Evolutionary conservation across 2,888 invertebrate genomes (phyloP).

Genomic region (Biston stratarius): DNA sequence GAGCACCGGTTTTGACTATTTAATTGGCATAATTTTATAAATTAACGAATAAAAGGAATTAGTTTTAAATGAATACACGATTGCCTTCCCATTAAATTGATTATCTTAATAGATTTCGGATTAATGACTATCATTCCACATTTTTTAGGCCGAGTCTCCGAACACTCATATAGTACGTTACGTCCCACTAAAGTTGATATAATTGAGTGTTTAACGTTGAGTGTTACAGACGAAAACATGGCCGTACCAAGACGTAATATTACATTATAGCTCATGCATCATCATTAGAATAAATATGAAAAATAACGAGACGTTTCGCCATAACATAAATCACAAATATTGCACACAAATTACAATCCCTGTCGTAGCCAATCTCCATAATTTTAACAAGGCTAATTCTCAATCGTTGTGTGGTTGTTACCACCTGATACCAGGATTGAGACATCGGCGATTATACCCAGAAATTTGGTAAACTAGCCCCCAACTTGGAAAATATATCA

Average conservation of each 20-base stretch:
- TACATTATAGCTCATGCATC: conserved; percentile 2
- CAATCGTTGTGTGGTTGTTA: conserved; percentile 40
- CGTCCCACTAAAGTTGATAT: conserved; percentile 18
- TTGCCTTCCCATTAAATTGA: conserved; percentile 25
- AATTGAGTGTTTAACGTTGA: conserved; percentile 18
- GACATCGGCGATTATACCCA: conserved; percentile 39
- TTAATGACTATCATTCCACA: conserved; percentile 31
- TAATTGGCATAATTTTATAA: conserved; percentile 38
- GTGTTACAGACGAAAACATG: neutral
- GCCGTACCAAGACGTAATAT: conserved; percentile 11
- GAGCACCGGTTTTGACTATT: conserved; percentile 25
- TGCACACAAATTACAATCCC: conserved; percentile 31
- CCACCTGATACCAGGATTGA: conserved; percentile 46
- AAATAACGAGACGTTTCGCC: conserved; percentile 28
- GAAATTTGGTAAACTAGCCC: conserved; percentile 59
- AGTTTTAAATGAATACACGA: conserved; percentile 31
- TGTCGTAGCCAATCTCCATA: conserved; percentile 32
- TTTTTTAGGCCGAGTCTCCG: conserved; percentile 7
- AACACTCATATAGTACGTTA: conserved; percentile 7
- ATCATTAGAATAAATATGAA: conserved; percentile 23
- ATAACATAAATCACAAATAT: conserved; percentile 27
- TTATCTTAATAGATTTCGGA: conserved; percentile 25
- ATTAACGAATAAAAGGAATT: conserved; percentile 29
- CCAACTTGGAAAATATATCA: conserved; percentile 69
- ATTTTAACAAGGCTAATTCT: conserved; percentile 37